Conservation (phyloP, 1,140 invertebrate genomes). For the Macrosteles quadrilineatus region DNA sequence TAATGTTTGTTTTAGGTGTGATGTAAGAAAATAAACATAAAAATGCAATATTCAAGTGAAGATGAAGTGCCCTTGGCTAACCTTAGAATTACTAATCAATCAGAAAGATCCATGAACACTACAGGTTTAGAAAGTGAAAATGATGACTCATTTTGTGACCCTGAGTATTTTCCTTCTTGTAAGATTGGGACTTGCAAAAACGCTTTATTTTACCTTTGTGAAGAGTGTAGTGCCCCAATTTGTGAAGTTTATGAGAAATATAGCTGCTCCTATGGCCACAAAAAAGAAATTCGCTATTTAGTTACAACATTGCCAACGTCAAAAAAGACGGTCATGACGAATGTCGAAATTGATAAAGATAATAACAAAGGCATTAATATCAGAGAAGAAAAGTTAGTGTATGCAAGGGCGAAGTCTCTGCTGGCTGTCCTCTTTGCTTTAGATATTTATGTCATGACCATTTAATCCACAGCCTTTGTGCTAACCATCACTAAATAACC, state of each 20-base stretch:
- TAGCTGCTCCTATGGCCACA: not conserved
- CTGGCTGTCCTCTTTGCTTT: not conserved
- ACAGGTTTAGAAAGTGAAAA: not conserved
- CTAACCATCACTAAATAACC: not conserved
- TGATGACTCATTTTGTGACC: conserved; percentile 5
- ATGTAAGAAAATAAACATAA: not conserved
- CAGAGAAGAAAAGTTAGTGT: not conserved
- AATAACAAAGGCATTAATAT: too few relatives aligned
- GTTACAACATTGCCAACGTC: not conserved
- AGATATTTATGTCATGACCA: conserved; percentile 4
- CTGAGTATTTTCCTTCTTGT: conserved; percentile 3
- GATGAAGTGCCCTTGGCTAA: not conserved
- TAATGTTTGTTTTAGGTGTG: not conserved
- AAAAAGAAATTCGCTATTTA: not conserved
- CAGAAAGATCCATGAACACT: not conserved
- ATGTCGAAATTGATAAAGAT: too few relatives aligned
- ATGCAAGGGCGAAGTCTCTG: not conserved
- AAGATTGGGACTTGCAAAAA: not conserved
- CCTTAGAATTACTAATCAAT: not conserved
- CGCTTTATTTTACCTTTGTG: not conserved
- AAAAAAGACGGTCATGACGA: too few relatives aligned
- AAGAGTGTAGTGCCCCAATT: not conserved
- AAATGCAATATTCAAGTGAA: not conserved
- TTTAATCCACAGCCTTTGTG: not conserved
- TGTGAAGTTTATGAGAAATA: not conserved